Conservation (phyloP, 1,140 invertebrate species). For the Pararge aegeria region DNA sequence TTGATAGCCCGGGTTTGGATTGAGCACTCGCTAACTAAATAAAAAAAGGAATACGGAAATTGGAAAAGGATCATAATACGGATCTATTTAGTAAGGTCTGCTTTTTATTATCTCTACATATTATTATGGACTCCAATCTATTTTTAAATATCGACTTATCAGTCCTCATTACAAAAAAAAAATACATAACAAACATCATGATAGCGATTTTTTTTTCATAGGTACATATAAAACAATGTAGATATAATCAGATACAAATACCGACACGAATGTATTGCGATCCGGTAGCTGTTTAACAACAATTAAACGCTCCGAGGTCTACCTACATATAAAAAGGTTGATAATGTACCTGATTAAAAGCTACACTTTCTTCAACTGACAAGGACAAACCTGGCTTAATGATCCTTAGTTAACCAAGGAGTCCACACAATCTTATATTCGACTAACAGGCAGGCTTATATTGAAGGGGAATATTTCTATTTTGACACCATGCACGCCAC, state of each 20-base stretch:
- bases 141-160: background rate
- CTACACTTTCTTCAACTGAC: no score
- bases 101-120: background rate
- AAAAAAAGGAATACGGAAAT: no score
- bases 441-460: no score
- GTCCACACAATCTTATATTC: no score
- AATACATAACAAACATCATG: background rate
- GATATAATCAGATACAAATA: conserved; percentile 19
- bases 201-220: background rate
- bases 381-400: no score
- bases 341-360: no score
- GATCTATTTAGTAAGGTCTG: background rate
- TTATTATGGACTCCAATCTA: background rate
- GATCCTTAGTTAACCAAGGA: no score
- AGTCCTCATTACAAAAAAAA: background rate
- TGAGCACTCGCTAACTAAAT: no score
- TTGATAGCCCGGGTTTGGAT: no score
- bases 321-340: no score
- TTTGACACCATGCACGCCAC: no score
- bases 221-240: conserved; percentile 2
- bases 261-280: conserved; percentile 7
- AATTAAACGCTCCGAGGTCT: conserved; percentile 1
- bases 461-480: no score
- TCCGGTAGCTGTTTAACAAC: conserved; percentile 1
- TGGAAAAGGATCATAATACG: background rate